Evolutionary conservation across 1,140 invertebrate species (phyloP).

Genomic region (Limonius californicus): DNA sequence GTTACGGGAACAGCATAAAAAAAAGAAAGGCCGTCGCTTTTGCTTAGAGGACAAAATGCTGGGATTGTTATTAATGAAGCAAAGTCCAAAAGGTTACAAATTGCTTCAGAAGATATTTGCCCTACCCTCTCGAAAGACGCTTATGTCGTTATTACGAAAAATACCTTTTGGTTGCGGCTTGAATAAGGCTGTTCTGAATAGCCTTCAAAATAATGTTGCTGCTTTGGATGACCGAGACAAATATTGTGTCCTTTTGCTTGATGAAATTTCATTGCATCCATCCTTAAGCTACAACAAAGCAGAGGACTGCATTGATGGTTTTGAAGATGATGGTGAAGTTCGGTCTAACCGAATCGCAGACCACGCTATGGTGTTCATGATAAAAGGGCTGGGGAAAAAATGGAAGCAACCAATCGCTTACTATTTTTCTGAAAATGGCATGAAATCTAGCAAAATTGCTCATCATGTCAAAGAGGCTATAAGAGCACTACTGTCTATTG

Average conservation of each 20-base stretch:
- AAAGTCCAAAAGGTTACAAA: constrained; percentile 27
- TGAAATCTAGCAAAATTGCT: not conserved
- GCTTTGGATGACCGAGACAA: constrained; percentile 14
- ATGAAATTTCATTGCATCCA: constrained; percentile 37
- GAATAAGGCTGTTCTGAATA: not conserved
- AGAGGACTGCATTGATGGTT: constrained; percentile 28
- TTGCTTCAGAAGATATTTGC: constrained; percentile 24
- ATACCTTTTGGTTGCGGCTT: not conserved
- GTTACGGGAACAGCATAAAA: too few species aligned
- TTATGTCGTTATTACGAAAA: not conserved
- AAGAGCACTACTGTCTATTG: not conserved
- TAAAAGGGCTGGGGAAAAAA: constrained; percentile 23
- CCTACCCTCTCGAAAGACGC: not conserved
- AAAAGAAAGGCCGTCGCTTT: too few species aligned
- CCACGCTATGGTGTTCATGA: constrained; percentile 34
- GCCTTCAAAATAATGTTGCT: not conserved
- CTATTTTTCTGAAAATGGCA: constrained; percentile 16
- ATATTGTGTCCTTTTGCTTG: constrained; percentile 35
- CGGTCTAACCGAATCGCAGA: constrained; percentile 28
- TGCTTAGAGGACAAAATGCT: constrained; percentile 27
- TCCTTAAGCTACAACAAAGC: constrained; percentile 28
- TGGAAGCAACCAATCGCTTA: constrained; percentile 36
- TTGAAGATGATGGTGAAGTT: constrained; percentile 18
- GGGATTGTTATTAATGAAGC: constrained; percentile 26
- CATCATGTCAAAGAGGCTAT: not conserved